phyloP scores from a whole-genome alignment of 1,140 invertebrate species.

The Venustaconcha ellipsiformis region DNA sequence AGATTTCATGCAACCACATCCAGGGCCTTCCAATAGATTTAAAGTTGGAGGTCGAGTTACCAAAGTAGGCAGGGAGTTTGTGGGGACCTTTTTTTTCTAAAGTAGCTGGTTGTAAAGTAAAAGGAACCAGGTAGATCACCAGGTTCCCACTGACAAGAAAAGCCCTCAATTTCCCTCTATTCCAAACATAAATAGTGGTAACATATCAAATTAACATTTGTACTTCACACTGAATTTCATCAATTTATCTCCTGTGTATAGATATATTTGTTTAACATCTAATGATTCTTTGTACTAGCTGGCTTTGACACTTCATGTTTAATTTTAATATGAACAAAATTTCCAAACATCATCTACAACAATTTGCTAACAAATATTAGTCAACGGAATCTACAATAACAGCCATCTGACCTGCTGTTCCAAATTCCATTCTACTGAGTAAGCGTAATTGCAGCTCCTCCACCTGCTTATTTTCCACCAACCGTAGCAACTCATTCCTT shows the following conservation, averaged over 20 bases:
- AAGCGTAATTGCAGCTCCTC: slow-evolving; percentile 74
- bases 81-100: too few species aligned
- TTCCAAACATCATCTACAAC: not conserved
- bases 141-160: too few species aligned
- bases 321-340: not conserved
- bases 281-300: not conserved
- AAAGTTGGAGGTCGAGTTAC: too few species aligned
- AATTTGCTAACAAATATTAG: not conserved
- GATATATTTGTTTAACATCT: not conserved
- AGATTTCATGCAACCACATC: too few species aligned
- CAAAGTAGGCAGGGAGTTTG: too few species aligned
- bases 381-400: not conserved
- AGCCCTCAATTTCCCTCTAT: too few species aligned
- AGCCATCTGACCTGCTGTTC: slow-evolving; percentile 78
- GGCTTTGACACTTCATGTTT: not conserved
- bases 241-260: not conserved
- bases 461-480: slow-evolving; percentile 71
- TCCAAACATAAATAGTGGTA: too few species aligned
- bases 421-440: slow-evolving; percentile 82
- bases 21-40: too few species aligned
- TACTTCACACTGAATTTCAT: not conserved
- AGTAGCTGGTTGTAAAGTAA: too few species aligned
- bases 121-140: too few species aligned
- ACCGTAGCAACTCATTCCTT: slow-evolving; percentile 71
- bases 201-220: too few species aligned